These are phyloP conservation scores for Elanoides forficatus DNA, from an alignment of 2,113 vertebrate genomes.

Conservation along the genomic window DNA sequence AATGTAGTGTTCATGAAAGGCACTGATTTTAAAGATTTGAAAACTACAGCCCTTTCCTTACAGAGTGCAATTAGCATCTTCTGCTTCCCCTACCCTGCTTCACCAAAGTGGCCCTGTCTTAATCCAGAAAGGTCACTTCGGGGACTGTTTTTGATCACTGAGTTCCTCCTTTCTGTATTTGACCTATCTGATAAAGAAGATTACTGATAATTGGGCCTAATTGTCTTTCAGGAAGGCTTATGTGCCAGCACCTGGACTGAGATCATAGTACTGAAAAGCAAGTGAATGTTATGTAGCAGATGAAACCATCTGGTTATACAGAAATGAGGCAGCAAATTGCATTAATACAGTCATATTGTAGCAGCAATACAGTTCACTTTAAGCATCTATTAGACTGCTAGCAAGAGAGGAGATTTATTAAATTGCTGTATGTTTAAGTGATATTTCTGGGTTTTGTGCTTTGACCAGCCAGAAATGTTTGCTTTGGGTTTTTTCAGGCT, in stretches of 20 bases:
- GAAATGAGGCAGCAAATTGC: not conserved
- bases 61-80: not conserved
- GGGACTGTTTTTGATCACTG: not conserved
- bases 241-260: not conserved
- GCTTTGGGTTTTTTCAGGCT: not conserved
- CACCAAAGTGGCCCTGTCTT: not conserved
- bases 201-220: not conserved
- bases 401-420: not conserved
- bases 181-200: not conserved
- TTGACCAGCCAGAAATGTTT: not conserved
- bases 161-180: not conserved
- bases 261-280: not conserved
- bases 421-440: not conserved
- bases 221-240: not conserved
- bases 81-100: not conserved
- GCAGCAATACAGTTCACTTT: not conserved
- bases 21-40: not conserved
- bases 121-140: not conserved
- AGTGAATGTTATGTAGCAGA: not conserved
- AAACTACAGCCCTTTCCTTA: not conserved
- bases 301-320: not conserved
- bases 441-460: not conserved
- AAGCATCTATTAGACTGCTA: not conserved
- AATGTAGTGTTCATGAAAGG: not conserved
- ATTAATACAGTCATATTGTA: not conserved